Evolutionary conservation across 2,113 vertebrate genomes (phyloP), one percentile per base, ranked within the genome.

Genomic region (Megaleporinus macrocephalus): DNA sequence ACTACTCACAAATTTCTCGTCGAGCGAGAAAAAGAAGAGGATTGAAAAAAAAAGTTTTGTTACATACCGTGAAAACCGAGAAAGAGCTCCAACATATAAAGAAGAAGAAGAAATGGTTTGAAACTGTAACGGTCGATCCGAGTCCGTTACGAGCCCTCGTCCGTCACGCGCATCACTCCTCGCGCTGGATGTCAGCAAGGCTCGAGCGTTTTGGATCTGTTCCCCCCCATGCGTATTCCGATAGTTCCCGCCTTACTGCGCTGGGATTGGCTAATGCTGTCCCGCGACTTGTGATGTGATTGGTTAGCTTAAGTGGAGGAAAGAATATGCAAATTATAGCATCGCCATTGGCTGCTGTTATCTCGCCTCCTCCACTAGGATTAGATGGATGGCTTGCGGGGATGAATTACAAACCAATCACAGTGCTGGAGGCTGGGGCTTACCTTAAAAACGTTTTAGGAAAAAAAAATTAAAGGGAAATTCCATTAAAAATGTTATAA

Each of bases 131-230:
- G 41, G 66, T 66, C 36, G 66, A 3, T 22, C 36, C 22, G 9
- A 13, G 66, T 44, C 66, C 27, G 62, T 65, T 65, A 27, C 62
- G 62, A 30, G 26, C 12, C 49, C 29, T 24, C 26, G 62, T 30
- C 62, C 36, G 33, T 70, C 33, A n/a, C 33, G 66, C 66, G 41
- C 66, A 70, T 44, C 66, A 70, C 66, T 44, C 16, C 66, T 70
- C 66, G 36, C 66, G 66, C 66, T 70, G 66, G 66, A 41, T 70
- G 66, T 70, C 65, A 68, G 66, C 20, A 36, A 70, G 66, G 33
- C 66, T 70, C 57, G 7, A 61, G 57, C 57, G 57, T 11, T 24
- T 61, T 61, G 57, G 57, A 61, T 24, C 11, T 26, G n/a, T 26
- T 61, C 57, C 22, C 57, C 53, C n/a, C 57, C 57, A 13, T 26